phyloP scores from a whole-genome alignment of 2,888 invertebrate genomes.

The Electrophaes corylata region DNA sequence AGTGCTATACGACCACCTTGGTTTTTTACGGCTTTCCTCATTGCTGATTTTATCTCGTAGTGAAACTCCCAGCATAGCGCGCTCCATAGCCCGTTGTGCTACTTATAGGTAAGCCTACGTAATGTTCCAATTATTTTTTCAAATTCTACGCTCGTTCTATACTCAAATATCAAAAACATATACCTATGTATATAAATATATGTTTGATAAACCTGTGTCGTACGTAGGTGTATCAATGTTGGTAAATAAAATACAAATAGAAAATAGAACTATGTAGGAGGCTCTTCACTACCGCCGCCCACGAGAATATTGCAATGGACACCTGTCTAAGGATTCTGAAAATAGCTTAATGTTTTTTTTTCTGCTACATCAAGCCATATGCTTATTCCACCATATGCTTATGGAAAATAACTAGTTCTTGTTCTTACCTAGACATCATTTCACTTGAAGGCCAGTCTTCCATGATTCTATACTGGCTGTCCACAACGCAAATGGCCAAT shows the following conservation, averaged over 20 bases:
- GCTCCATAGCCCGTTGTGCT: too few species aligned
- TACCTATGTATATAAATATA: too few species aligned
- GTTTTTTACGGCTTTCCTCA: too few species aligned
- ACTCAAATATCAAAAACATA: too few species aligned
- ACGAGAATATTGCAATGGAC: conserved; percentile 3
- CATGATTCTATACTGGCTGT: conserved; percentile 80
- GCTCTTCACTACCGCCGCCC: conserved; percentile 3
- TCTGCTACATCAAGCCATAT: not conserved
- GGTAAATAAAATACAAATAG: not conserved
- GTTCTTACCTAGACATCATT: conserved; percentile 83
- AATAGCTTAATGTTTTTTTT: conserved; percentile 4
- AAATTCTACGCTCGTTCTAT: too few species aligned
- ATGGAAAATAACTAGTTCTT: not conserved
- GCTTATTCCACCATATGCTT: not conserved
- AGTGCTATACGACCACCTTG: too few species aligned
- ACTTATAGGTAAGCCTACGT: too few species aligned
- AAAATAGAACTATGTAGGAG: conserved; percentile 6
- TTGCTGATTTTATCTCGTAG: too few species aligned
- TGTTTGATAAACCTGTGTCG: not conserved
- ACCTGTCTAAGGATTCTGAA: conserved; percentile 1
- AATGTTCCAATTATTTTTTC: too few species aligned
- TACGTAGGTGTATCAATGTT: not conserved
- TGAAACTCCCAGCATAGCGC: too few species aligned
- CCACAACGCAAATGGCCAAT: conserved; percentile 82
- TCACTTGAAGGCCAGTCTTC: conserved; percentile 87